Conservation (phyloP, 2,113 vertebrate genomes). For the Otis tarda region DNA sequence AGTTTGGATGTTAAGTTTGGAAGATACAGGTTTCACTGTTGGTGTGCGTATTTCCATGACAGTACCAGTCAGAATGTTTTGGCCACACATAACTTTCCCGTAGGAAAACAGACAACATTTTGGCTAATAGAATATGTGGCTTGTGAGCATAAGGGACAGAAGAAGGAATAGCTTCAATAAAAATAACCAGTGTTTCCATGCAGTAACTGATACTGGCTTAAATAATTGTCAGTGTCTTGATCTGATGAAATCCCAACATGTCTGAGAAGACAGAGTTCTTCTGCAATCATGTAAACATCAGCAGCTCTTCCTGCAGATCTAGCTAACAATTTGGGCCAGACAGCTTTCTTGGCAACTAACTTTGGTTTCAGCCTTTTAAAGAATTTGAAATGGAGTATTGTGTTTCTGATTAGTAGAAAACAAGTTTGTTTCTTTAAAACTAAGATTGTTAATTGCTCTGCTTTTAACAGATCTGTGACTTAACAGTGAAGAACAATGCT, state of each 20-base stretch:
- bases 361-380: neutral
- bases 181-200: neutral
- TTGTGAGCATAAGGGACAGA: neutral
- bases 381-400: neutral
- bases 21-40: constrained; percentile 1
- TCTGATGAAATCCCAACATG: neutral
- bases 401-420: neutral
- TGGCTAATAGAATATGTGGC: neutral
- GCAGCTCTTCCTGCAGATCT: neutral
- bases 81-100: neutral
- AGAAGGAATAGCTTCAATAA: neutral
- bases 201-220: neutral
- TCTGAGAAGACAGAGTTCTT: neutral
- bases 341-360: neutral
- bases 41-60: constrained; percentile 5
- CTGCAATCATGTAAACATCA: neutral
- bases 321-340: neutral
- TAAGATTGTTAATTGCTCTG: neutral
- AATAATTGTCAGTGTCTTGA: neutral
- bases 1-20: constrained; percentile 6
- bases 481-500: neutral
- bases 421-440: neutral
- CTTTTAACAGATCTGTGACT: neutral
- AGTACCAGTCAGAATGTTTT: neutral
- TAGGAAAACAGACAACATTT: neutral